Percentiles rank a stretch among this genome's conserved stretches.
Conservation (phyloP, 2,113 vertebrate species). For the Rostratula benghalensis region DNA sequence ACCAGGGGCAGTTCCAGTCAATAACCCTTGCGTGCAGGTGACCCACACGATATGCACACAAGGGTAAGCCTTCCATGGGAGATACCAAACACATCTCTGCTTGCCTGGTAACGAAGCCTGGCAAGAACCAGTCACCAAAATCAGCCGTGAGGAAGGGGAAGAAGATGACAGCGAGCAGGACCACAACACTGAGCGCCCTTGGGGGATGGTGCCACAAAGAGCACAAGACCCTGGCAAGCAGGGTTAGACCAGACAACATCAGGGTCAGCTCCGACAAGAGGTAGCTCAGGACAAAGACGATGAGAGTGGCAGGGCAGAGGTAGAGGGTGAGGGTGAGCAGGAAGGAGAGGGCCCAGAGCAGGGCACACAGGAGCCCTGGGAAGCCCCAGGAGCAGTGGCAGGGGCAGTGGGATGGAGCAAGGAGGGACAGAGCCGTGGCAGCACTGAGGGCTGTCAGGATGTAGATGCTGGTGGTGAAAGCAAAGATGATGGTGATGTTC, state of each 20-base stretch:
- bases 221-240: neutral
- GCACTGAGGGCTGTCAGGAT: constrained; percentile 54
- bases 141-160: constrained; percentile 32
- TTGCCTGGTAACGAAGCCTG: too few species aligned
- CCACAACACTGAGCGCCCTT: neutral
- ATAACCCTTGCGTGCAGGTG: accelerated
- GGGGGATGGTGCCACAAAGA: neutral
- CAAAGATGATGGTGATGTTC: neutral
- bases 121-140: neutral
- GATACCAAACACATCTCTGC: too few species aligned
- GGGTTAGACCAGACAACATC: neutral
- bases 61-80: neutral
- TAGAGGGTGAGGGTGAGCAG: neutral
- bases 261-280: neutral
- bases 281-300: neutral
- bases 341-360: constrained; percentile 61
- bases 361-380: constrained; percentile 32
- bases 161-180: neutral
- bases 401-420: neutral
- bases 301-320: neutral
- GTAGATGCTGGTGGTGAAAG: neutral
- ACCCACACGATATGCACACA: accelerated
- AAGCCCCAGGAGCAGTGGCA: constrained; percentile 2
- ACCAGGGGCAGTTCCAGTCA: neutral
- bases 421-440: neutral